These are phyloP conservation scores for Excalfactoria chinensis DNA, from an alignment of 2,113 vertebrate genomes.

Conservation along the genomic window DNA sequence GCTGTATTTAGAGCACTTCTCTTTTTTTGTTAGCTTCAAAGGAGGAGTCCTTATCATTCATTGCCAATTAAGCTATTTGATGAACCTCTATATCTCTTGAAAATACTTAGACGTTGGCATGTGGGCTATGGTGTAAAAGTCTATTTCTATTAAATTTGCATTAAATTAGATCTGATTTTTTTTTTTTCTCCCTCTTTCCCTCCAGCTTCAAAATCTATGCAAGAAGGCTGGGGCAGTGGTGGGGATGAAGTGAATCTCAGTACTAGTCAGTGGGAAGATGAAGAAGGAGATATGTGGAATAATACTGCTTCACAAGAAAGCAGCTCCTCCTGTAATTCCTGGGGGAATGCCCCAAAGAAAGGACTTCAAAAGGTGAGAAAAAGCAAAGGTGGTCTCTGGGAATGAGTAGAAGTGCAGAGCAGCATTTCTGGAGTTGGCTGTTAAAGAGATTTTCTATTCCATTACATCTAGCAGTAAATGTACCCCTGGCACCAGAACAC, in stretches of 20 bases:
- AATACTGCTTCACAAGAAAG: constrained; percentile 93
- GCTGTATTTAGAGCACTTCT: background rate
- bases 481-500: constrained; percentile 2
- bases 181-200: constrained; percentile 9
- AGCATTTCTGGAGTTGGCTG: background rate
- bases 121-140: background rate
- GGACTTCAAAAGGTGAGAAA: constrained; percentile 88
- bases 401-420: background rate
- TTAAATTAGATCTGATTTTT: background rate
- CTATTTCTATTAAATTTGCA: background rate
- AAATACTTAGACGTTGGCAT: background rate
- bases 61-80: background rate
- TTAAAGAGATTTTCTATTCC: background rate
- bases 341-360: constrained; percentile 92
- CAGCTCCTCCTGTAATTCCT: constrained; percentile 92
- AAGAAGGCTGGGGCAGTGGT: constrained; percentile 95
- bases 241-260: constrained; percentile 90
- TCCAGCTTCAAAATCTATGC: constrained; percentile 97
- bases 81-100: background rate
- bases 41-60: background rate
- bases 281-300: constrained; percentile 96
- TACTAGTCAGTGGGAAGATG: constrained; percentile 90
- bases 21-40: background rate
- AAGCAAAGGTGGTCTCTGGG: background rate
- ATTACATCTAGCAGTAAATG: background rate